These are phyloP conservation scores for Echinarachnius parma DNA, from an alignment of 53 echinoderm and acorn worm species.

Conservation along the genomic window DNA sequence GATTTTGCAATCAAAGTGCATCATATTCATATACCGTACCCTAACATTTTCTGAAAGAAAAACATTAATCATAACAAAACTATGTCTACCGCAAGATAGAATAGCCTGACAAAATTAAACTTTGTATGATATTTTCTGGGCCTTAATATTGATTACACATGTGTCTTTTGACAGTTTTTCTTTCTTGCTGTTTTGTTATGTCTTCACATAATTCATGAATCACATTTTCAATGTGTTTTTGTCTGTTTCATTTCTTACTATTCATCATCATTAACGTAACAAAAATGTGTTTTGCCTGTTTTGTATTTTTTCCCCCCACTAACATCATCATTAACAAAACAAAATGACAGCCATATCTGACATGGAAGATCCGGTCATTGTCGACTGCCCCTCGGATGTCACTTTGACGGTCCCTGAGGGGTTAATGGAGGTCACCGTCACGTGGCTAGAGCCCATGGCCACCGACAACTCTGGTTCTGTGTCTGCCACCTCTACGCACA, in stretches of 20 bases:
- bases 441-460: conserved; percentile 43
- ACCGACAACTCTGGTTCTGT: conserved; percentile 37
- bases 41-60: too few species aligned
- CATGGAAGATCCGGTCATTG: conserved; percentile 18
- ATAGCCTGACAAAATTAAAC: too few species aligned
- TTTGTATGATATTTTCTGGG: not conserved
- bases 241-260: too few species aligned
- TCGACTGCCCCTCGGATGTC: conserved; percentile 36
- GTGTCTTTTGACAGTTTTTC: not conserved
- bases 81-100: too few species aligned
- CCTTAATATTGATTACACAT: too few species aligned
- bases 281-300: too few species aligned
- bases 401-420: conserved; percentile 18
- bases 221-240: too few species aligned
- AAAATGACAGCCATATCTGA: conserved; percentile 23
- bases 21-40: not conserved
- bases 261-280: too few species aligned
- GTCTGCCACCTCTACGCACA: not conserved
- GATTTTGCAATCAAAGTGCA: not conserved
- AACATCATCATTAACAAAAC: conserved; percentile 5
- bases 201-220: not conserved
- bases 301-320: not conserved
- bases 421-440: not conserved
- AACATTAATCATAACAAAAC: too few species aligned
- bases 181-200: not conserved